Base-by-base conservation (phyloP, 2,888 invertebrate species). In the Gasteruption jaculator region DNA sequence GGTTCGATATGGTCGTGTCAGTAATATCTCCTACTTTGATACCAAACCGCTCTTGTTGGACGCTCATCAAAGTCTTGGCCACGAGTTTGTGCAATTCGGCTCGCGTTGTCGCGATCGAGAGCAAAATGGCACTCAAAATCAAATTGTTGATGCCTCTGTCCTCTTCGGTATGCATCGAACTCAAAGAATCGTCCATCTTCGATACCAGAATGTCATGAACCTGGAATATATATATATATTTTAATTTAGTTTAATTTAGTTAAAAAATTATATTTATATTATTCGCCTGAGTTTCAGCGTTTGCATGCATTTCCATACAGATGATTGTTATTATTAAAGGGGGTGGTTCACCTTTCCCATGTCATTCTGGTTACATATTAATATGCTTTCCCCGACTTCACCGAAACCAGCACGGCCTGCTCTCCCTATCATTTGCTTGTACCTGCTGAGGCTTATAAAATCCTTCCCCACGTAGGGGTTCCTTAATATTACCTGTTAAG, bases 371-470 rank as follows among this genome's bases (percentile, higher is more conserved):
- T 78, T 76, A 55, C 86, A 83, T 25, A 95, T 81, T n/a, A 93
- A 73, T 63, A 93, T 86, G 65, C 93, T 92, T 63, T 95, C 94
- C 25, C 91, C 92, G 6, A 78, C 75, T 37, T 81, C 78, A 21
- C 86, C 86, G 51, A 91, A 76, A 1, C 95, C 95, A 1, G 94
- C 89, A 45, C 96, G 78, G 0, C 96, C 96, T 4, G 96, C 96
- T 38, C 96, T 75, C 2, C 96, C 96, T 38, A 83, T 81, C 96
- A 97, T 97, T 79, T 97, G 97, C 49, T 92, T 86, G 71, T 97
- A 97, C 50, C 82, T 80, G 50, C 85, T 84, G 16, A 86, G 74
- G 35, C 81, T 80, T 45, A 96, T 73, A 60, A 86, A 83, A 14
- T 80, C 78, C 24, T 76, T 74, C 0, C 89, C 95, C 30, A 94